Base-by-base conservation (phyloP, 2,888 invertebrate species). In the Nasonia oneida region DNA sequence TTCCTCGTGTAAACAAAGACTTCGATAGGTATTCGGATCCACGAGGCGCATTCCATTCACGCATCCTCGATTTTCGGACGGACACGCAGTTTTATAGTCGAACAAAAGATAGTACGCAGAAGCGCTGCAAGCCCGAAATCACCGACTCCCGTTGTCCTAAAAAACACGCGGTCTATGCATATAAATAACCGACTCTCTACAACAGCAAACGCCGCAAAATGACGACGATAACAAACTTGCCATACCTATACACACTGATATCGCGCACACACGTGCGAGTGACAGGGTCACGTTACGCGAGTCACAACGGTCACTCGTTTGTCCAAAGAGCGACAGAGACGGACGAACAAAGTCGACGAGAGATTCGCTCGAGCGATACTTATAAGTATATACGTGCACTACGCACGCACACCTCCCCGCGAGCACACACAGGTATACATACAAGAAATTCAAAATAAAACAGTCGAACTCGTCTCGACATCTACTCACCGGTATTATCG, bases 261-360 rank as follows among this genome's bases (percentile, higher is more conserved):
- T 61, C 61, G 61, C 33, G 29, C 67, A 57, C 50, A 33, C 76
- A 76, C 47, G 73, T 73, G 73, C 73, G 42, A 42, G 23, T 73
- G 73, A 73, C 47, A 42, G n/a, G 23, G 73, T 73, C 73, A 73
- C 73, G 73, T 73, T n/a, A 73, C 73, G n/a, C 73, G 12, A 12
- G 39, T 73, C 37, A 33, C 37, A 53, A 57, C 57, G 53, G 53
- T 76, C 57, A 67, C 12, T 12, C 33, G 2, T 14, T 33, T 12
- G 12, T 14, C 14, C 33, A 67, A n/a, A 18, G 47, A 47, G 57
- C 18, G 57, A 57, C n/a, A 57, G 57, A 57, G 57, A 47, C 57
- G 57, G 57, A 57, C 18, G n/a, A 57, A 57, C 18, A 57, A n/a
- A 57, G 57, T 47, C 47, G 47, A 12, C 47, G 47, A 47, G 47